Evolutionary conservation across 30 jellyfish, hydroid and myxozoan species (phyloP), one percentile per base, ranked within the genome.

Genomic region (Pelagia noctiluca): DNA sequence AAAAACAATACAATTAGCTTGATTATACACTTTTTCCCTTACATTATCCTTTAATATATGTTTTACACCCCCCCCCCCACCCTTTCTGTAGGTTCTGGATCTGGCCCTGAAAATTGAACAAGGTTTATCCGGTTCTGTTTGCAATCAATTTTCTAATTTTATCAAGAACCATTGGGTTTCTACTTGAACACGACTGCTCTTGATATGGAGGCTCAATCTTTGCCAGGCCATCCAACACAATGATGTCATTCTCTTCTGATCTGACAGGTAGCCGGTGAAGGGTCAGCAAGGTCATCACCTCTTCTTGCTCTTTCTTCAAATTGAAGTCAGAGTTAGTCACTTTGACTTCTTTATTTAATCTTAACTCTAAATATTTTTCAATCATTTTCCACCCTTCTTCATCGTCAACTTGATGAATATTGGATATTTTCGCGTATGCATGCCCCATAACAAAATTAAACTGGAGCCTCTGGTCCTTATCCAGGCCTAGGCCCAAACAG

Each of bases 141-240:
- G 36, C 88, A 31, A 79, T 35, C 26, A 79, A 35, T 36, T 79
- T 79, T 10, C 60, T 77, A 2, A 79, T 47, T 37, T 79, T 79
- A 29, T 67, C 89, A 34, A 79, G 47, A 23, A 79, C 89, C n/a
- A 79, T 49, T 32, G 89, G 64, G 31, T 79, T 79, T 24, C 89
- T 65, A 63, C 89, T 35, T 30, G 16, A 5, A 63, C 89, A 79
- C 2, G 82, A 63, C 11, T 16, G 16, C n/a, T 1, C 38, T 31
- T 29, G 13, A 36, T 79, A 79, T 12, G 89, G 89, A 35, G 89
- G 89, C 54, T 63, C 89, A 33, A 79, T 63, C 80, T 37, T 79
- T n/a, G 74, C 82, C 28, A 79, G 25, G 47, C 89, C 89, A 23
- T 66, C 89, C 35, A 79, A 62, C 12, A 79, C 70, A 26, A n/a